phyloP scores from a whole-genome alignment of 1,140 invertebrate species.

The Aphelenchoides besseyi region DNA sequence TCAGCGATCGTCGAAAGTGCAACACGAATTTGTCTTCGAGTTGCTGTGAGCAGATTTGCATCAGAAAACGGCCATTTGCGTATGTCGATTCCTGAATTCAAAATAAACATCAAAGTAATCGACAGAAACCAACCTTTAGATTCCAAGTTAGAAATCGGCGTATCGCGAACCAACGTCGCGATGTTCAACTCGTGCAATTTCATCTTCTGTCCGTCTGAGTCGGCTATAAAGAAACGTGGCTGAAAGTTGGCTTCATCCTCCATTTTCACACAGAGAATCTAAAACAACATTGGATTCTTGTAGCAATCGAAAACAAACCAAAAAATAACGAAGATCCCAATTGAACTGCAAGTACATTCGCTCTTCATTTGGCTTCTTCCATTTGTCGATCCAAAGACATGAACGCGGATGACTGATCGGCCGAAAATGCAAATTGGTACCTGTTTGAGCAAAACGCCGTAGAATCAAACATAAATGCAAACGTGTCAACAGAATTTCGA shows the following conservation, averaged over 20 bases:
- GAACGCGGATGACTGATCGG: neutral
- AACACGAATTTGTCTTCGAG: neutral
- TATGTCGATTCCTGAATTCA: neutral
- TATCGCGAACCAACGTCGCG: neutral
- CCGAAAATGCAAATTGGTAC: slow-evolving; percentile 1
- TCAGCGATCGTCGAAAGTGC: neutral
- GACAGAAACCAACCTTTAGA: neutral
- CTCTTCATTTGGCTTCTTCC: neutral
- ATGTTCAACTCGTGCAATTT: neutral
- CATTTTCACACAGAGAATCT: neutral
- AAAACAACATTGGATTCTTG: slow-evolving; percentile 4
- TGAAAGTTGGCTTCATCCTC: neutral
- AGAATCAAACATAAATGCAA: neutral
- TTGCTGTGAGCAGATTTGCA: neutral
- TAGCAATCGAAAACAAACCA: neutral
- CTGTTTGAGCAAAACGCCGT: neutral
- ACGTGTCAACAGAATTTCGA: neutral
- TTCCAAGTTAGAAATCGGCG: neutral
- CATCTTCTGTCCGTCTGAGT: neutral
- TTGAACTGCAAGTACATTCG: slow-evolving; percentile 1
- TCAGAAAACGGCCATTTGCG: neutral
- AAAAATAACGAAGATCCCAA: neutral
- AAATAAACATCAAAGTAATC: neutral
- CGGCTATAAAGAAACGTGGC: neutral
- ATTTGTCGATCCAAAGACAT: neutral